These are phyloP conservation scores for Scaptomyza hsui DNA, from an alignment of 1,140 invertebrate species.

Conservation along the genomic window DNA sequence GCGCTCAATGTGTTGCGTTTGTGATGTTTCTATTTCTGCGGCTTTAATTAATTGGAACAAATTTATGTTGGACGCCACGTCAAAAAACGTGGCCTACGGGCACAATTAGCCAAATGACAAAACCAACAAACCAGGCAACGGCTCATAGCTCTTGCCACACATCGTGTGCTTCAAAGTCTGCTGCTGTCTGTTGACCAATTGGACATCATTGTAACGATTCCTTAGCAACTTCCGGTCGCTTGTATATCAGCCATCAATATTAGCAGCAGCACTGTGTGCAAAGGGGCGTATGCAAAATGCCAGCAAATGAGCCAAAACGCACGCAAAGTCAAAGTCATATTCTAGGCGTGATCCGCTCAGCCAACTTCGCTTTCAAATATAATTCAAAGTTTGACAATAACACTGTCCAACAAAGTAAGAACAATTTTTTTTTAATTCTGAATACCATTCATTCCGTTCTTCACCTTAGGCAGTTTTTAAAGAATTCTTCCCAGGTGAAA, in stretches of 20 bases:
- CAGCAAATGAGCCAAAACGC: constrained; percentile 45
- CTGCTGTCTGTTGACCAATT: constrained; percentile 12
- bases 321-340: constrained; percentile 34
- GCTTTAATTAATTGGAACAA: constrained; percentile 80
- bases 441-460: too few species aligned
- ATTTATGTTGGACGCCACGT: constrained; percentile 70
- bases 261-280: constrained; percentile 32
- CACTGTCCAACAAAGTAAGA: constrained; percentile 8
- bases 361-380: not conserved
- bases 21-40: constrained; percentile 71
- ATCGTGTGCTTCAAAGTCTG: constrained; percentile 16
- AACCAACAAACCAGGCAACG: constrained; percentile 59
- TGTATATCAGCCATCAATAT: not conserved
- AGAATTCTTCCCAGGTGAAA: not conserved
- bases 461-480: too few species aligned
- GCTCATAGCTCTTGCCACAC: constrained; percentile 66
- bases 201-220: constrained; percentile 45
- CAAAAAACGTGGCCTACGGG: constrained; percentile 68
- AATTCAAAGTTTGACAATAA: constrained; percentile 25
- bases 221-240: constrained; percentile 43
- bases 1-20: constrained; percentile 24
- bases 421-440: too few species aligned
- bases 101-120: constrained; percentile 81
- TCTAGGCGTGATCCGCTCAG: not conserved
- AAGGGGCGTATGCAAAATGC: constrained; percentile 42